Evolutionary conservation across 2,888 invertebrate genomes (phyloP).

Genomic region (Drosophila peninsularis): DNA sequence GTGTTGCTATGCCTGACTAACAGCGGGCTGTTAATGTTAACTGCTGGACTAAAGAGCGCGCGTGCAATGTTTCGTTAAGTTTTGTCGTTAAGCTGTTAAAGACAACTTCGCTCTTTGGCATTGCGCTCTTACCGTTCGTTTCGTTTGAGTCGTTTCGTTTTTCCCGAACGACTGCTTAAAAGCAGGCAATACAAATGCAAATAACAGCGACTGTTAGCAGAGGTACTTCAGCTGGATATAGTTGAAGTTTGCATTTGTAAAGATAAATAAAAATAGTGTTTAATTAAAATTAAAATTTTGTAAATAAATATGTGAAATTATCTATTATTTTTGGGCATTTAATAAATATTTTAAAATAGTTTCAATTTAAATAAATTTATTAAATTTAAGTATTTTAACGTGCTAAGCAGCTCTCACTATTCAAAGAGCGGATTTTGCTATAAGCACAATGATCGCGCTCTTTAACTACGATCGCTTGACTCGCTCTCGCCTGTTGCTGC

Average conservation of each 20-base stretch:
- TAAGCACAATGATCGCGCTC: conserved; percentile 11
- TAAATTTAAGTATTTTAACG: not conserved
- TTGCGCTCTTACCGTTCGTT: not conserved
- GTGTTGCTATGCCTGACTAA: conserved; percentile 56
- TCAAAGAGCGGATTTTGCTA: not conserved
- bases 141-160: not conserved
- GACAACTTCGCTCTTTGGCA: conserved; percentile 16
- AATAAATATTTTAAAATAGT: not conserved
- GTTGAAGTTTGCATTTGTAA: not conserved
- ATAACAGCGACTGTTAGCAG: conserved; percentile 16
- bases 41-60: not conserved
- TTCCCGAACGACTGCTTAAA: conserved; percentile 30
- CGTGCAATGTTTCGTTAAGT: conserved; percentile 35
- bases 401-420: not conserved
- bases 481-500: conserved; percentile 36
- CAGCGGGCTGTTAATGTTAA: conserved; percentile 28
- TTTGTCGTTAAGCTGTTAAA: conserved; percentile 29
- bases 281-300: not conserved
- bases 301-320: not conserved
- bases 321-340: not conserved
- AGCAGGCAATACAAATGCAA: conserved; percentile 35
- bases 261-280: not conserved
- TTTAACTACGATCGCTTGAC: conserved; percentile 5
- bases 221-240: not conserved
- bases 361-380: not conserved